Evolutionary conservation across 2,888 invertebrate species (phyloP).

Genomic region (Ormyrus pomaceus): DNA sequence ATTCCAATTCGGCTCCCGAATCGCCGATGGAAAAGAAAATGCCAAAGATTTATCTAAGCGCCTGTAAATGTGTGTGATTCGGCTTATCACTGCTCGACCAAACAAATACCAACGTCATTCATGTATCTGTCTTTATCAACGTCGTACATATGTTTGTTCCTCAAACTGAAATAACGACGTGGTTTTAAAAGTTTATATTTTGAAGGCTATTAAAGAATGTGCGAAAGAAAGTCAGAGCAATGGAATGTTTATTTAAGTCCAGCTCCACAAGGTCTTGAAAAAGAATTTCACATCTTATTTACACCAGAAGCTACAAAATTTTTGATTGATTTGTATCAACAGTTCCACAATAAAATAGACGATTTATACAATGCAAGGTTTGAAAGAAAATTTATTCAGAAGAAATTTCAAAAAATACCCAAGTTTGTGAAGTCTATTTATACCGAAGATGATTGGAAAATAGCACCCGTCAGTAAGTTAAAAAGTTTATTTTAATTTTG

Average conservation of each 20-base stretch:
- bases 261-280: slow-evolving; percentile 78
- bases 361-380: slow-evolving; percentile 76
- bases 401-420: slow-evolving; percentile 68
- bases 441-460: slow-evolving; percentile 78
- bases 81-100: not conserved
- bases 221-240: not conserved
- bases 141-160: too few species aligned
- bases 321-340: slow-evolving; percentile 76
- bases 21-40: slow-evolving; percentile 94
- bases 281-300: slow-evolving; percentile 78
- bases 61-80: slow-evolving; percentile 58
- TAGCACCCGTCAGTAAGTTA: slow-evolving; percentile 78
- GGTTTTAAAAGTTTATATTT: too few species aligned
- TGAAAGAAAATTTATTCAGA: slow-evolving; percentile 72
- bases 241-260: slow-evolving; percentile 75
- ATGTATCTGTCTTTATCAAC: too few species aligned
- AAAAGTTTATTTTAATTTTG: not conserved
- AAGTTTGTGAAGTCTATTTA: slow-evolving; percentile 76
- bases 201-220: slow-evolving; percentile 10
- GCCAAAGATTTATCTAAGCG: slow-evolving; percentile 84
- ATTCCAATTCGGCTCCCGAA: slow-evolving; percentile 97
- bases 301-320: slow-evolving; percentile 79
- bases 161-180: too few species aligned
- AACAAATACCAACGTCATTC: too few species aligned
- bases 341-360: slow-evolving; percentile 77